A percentile compares a stretch with the other conserved stretches of the same genome.
These are phyloP conservation scores for Encarsia formosa DNA, from an alignment of 2,888 invertebrate genomes.

Conservation along the genomic window DNA sequence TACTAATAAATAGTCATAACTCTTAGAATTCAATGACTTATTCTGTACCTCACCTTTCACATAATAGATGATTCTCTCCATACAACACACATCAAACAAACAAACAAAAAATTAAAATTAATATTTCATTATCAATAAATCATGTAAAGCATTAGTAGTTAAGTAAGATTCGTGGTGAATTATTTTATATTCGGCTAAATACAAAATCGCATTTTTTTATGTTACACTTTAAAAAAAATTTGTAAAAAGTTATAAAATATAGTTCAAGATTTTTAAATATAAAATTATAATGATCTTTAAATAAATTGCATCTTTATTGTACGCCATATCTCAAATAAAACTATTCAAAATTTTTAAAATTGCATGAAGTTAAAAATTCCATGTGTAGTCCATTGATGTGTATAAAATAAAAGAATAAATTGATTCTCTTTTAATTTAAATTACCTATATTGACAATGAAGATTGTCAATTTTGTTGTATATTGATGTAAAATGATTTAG, in stretches of 20 bases:
- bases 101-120: constrained; percentile 33
- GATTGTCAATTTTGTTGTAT: no score
- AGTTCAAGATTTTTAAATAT: background rate
- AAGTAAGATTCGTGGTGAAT: no score
- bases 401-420: no score
- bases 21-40: constrained; percentile 13
- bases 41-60: constrained; percentile 17
- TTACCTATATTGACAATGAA: constrained; percentile 6
- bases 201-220: background rate
- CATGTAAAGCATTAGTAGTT: constrained; percentile 9
- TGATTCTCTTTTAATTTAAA: constrained; percentile 7
- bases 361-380: no score
- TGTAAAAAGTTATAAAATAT: background rate
- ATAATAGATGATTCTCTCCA: constrained; percentile 31
- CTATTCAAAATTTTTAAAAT: no score
- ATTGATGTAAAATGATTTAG: constrained; percentile 20
- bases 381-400: no score
- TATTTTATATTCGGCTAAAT: background rate
- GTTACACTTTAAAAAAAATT: background rate
- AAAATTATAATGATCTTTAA: background rate
- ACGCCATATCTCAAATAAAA: no score
- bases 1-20: constrained; percentile 9
- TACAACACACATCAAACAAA: constrained; percentile 28
- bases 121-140: constrained; percentile 28
- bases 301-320: background rate